These are phyloP conservation scores for Oceanodroma leucorhoa DNA, from an alignment of 2,797 vertebrate genomes.

Conservation along the genomic window DNA sequence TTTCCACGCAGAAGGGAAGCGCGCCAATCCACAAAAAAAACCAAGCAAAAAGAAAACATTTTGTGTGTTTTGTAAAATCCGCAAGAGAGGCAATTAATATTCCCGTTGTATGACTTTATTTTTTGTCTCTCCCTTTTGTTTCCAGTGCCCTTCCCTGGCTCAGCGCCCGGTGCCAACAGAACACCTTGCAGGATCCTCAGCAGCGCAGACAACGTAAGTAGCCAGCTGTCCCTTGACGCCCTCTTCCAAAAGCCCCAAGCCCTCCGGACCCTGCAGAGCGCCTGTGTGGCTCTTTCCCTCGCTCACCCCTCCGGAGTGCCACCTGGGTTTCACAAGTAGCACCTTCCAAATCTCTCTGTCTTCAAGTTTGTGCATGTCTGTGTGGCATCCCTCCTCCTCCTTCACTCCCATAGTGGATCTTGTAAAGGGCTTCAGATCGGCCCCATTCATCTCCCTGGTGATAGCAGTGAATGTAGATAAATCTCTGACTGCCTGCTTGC, in stretches of 20 bases:
- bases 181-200: slow-evolving; percentile 82
- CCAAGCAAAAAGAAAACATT: slow-evolving; percentile 63
- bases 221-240: slow-evolving; percentile 73
- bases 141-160: slow-evolving; percentile 87
- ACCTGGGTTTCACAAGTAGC: slow-evolving; percentile 83
- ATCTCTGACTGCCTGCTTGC: slow-evolving; percentile 81
- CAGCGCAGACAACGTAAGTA: slow-evolving; percentile 82
- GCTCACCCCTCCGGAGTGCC: slow-evolving; percentile 77
- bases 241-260: slow-evolving; percentile 58
- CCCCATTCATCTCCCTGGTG: slow-evolving; percentile 87
- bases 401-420: slow-evolving; percentile 82
- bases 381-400: slow-evolving; percentile 84
- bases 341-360: slow-evolving; percentile 84
- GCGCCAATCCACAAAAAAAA: slow-evolving; percentile 65
- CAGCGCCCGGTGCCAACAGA: slow-evolving; percentile 88
- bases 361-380: slow-evolving; percentile 87
- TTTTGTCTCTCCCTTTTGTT: slow-evolving; percentile 86
- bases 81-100: slow-evolving; percentile 79
- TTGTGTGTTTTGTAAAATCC: slow-evolving; percentile 84
- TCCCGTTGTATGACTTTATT: slow-evolving; percentile 89
- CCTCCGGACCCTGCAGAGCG: slow-evolving; percentile 33
- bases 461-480: slow-evolving; percentile 88
- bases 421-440: slow-evolving; percentile 83
- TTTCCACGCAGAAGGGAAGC: slow-evolving; percentile 74
- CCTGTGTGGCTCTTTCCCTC: slow-evolving; percentile 56